These are phyloP conservation scores for Thomomys bottae DNA, from an alignment of 2,113 vertebrate species.

Conservation along the genomic window DNA sequence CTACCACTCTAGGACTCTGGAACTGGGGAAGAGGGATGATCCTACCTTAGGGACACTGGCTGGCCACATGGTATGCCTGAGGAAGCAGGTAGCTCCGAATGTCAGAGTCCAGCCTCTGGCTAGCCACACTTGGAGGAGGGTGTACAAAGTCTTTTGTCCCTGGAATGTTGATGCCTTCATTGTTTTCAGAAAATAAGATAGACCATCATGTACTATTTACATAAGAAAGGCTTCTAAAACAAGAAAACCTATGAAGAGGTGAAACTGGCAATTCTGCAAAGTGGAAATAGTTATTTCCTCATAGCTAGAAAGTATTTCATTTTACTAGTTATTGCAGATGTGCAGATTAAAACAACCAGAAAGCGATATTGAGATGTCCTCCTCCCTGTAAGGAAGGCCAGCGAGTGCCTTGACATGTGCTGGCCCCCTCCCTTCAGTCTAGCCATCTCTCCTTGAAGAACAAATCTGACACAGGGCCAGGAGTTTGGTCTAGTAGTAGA, in stretches of 20 bases:
- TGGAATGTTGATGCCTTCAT: not conserved
- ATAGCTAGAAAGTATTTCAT: not conserved
- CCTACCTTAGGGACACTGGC: not conserved
- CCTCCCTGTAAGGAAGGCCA: not conserved
- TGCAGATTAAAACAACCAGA: not conserved
- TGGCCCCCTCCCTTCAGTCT: not conserved
- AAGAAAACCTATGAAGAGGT: not conserved
- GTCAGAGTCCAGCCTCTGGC: not conserved
- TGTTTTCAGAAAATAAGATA: not conserved
- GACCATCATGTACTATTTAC: accelerated
- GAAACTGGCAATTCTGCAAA: not conserved
- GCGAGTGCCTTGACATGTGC: not conserved
- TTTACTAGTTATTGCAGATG: not conserved
- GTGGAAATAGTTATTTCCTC: not conserved
- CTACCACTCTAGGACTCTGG: not conserved
- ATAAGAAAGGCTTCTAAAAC: not conserved
- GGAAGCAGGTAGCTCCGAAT: not conserved
- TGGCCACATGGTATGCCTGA: not conserved
- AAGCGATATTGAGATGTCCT: not conserved
- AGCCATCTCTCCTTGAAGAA: not conserved
- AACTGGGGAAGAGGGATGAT: not conserved
- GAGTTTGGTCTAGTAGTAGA: too few relatives aligned
- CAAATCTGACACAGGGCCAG: not conserved
- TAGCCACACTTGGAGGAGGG: not conserved
- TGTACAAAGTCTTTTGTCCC: not conserved